Evolutionary conservation across 2,113 vertebrate species (phyloP).

Genomic region (Hipposideros armiger): DNA sequence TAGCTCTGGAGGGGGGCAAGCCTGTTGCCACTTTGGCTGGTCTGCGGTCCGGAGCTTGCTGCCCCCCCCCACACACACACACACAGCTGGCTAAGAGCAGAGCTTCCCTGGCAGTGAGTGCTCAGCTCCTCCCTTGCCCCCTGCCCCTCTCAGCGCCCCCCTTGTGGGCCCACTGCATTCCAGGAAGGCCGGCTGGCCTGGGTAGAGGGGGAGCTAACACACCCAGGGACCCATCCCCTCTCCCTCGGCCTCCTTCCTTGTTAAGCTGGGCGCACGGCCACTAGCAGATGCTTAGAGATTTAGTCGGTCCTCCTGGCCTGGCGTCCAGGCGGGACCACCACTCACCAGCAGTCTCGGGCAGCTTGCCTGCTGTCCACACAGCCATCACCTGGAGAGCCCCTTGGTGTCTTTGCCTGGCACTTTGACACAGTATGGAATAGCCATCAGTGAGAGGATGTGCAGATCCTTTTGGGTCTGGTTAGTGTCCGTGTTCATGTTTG

Average conservation of each 20-base stretch:
- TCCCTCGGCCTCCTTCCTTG: fast-evolving
- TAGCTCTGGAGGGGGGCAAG: neutral
- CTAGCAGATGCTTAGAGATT: neutral
- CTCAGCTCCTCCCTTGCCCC: neutral
- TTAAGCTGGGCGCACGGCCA: neutral
- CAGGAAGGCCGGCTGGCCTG: neutral
- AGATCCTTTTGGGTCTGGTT: neutral
- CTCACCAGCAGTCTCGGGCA: neutral
- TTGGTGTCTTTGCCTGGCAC: neutral
- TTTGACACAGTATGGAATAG: neutral
- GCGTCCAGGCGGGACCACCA: neutral
- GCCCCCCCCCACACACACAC: neutral
- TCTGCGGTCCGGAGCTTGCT: neutral
- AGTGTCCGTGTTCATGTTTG: neutral
- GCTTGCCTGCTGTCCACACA: neutral
- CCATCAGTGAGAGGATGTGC: neutral
- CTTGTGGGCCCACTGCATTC: neutral
- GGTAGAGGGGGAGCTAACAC: neutral
- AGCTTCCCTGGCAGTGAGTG: neutral
- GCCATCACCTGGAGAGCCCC: neutral
- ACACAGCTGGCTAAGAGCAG: neutral
- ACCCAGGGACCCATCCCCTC: neutral
- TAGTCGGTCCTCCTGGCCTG: neutral
- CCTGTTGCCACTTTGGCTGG: neutral
- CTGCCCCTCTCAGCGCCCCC: neutral